phyloP scores from a whole-genome alignment of 2,113 vertebrate species.

The Paramormyrops kingsleyae region DNA sequence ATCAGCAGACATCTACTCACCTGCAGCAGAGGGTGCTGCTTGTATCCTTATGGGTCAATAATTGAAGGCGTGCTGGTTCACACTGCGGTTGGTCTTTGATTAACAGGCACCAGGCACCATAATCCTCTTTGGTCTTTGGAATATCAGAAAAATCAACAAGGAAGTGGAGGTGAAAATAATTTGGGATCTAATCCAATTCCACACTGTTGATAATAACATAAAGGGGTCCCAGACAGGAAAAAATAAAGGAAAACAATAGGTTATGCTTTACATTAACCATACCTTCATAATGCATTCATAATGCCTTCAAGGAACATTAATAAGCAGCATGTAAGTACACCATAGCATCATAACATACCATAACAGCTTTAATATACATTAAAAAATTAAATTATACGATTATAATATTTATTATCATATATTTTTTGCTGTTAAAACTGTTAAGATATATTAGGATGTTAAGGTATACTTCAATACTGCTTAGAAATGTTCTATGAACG shows the following conservation, averaged over 20 bases:
- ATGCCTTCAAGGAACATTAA: background rate
- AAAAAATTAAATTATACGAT: background rate
- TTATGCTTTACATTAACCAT: background rate
- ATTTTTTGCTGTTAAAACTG: background rate
- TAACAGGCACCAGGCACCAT: constrained; percentile 42
- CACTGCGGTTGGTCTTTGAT: constrained; percentile 48
- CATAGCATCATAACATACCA: background rate
- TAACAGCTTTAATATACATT: background rate
- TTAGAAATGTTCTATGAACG: background rate
- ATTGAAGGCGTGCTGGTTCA: constrained; percentile 45
- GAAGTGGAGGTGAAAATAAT: constrained; percentile 25
- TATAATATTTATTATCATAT: background rate
- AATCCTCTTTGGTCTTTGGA: constrained; percentile 36
- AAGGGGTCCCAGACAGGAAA: background rate
- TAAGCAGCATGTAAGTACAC: background rate
- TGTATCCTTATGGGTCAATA: constrained; percentile 43
- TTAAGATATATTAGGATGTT: background rate
- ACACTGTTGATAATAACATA: background rate
- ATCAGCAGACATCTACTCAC: background rate
- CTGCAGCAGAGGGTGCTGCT: background rate
- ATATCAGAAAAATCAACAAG: constrained; percentile 41
- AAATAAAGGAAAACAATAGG: background rate
- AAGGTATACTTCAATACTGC: background rate
- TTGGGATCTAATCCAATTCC: constrained; percentile 31
- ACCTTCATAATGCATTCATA: background rate